Base-by-base conservation (phyloP, 2,113 vertebrate genomes). In the Takifugu bimaculatus region DNA sequence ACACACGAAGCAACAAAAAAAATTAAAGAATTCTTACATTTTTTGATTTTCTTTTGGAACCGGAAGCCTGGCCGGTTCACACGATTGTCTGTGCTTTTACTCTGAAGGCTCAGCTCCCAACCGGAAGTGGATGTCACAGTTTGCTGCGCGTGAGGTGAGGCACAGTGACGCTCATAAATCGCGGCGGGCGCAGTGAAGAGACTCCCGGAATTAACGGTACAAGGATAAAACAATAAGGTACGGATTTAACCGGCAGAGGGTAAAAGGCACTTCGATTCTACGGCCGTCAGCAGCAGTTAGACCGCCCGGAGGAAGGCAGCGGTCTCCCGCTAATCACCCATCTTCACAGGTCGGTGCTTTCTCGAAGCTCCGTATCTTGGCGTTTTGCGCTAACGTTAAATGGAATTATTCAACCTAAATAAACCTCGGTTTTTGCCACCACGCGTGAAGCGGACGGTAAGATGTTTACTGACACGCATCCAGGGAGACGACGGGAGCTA, bases 101-200 rank as follows among this genome's bases (percentile, higher is more conserved):
- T 81, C 35, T 61, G 64, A 72, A 79, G 45, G 26, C 7, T 9
- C 2, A 0, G 0, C 13, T 45, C 20, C 20, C 13, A 45, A 11
- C 12, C 9, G 44, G 43, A 44, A 44, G 43, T 44, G 43, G 11
- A 32, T 44, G 12, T 44, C 13, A 13, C 43, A 7, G 6, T 5
- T 6, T 10, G 28, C 51, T 28, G 50, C 59, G 63, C 27, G 50
- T 47, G 44, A 20, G 14, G 45, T 43, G 20, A 81, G 76, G 85
- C 68, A 56, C 64, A 0, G 62, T 78, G 77, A 85, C 82, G 79
- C 74, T 56, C 62, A 2, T 10, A 26, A 67, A 76, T 60, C 60
- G 14, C 2, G 13, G 59, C 62, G 57, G n/a, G 45, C 73, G 65
- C 63, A 13, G 27, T 13, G 20, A n/a, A 13, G 11, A 64, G 26